These are phyloP conservation scores for Calliphora vicina DNA, from an alignment of 1,140 invertebrate genomes.

Conservation along the genomic window DNA sequence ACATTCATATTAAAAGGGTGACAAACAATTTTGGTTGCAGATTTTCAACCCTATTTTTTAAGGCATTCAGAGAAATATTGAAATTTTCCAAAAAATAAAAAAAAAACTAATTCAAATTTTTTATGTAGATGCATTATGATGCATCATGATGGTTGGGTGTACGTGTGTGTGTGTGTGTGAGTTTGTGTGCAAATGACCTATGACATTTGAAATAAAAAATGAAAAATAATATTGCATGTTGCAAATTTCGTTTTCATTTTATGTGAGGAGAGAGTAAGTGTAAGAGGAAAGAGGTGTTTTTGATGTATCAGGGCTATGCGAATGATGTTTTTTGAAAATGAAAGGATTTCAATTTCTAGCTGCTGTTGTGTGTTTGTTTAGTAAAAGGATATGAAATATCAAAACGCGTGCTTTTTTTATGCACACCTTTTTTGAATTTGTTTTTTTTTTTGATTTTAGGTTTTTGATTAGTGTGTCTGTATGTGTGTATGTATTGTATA, in stretches of 20 bases:
- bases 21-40: not conserved
- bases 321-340: not conserved
- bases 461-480: not conserved
- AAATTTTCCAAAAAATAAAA: not conserved
- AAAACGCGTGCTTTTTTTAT: slow-evolving; percentile 30
- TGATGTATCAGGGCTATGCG: not conserved
- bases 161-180: not conserved
- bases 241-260: not conserved
- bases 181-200: slow-evolving; percentile 7
- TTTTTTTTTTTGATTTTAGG: not conserved
- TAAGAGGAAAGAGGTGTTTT: not conserved
- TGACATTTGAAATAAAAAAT: slow-evolving; percentile 8
- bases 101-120: not conserved
- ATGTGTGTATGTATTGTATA: not conserved
- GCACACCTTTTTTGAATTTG: slow-evolving; percentile 26
- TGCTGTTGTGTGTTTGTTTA: slow-evolving; percentile 14
- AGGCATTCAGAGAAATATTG: not conserved
- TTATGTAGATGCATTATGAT: not conserved
- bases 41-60: slow-evolving; percentile 24
- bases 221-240: not conserved
- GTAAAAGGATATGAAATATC: slow-evolving; percentile 22
- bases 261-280: not conserved
- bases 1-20: slow-evolving; percentile 13
- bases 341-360: not conserved
- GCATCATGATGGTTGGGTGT: not conserved